Conservation (phyloP, 2,888 invertebrate genomes). For the Dryobota labecula region DNA sequence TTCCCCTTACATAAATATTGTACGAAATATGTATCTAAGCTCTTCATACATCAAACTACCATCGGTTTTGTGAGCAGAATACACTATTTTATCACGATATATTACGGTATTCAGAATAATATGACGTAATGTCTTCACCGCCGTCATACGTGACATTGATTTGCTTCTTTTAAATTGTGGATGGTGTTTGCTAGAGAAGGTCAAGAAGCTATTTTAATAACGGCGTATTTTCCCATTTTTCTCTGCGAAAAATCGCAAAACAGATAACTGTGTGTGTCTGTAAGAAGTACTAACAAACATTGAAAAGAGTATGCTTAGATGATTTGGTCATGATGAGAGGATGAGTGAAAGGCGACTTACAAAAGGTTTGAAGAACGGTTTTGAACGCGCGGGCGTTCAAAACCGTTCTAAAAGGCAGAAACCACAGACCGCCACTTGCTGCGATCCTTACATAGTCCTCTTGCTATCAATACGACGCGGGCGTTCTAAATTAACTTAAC, state of each 20-base stretch:
- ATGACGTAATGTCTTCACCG: conserved; percentile 67
- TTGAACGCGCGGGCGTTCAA: too few species aligned
- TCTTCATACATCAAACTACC: conserved; percentile 5
- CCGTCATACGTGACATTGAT: conserved; percentile 78
- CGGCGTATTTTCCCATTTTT: neutral
- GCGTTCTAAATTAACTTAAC: neutral
- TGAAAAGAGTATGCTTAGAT: too few species aligned
- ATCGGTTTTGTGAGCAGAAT: conserved; percentile 27
- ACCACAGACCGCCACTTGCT: too few species aligned
- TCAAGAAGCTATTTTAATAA: conserved; percentile 31
- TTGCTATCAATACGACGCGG: neutral
- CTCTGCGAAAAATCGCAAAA: too few species aligned
- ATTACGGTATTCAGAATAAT: conserved; percentile 60
- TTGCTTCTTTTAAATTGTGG: conserved; percentile 79
- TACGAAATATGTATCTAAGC: conserved; percentile 9
- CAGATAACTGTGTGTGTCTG: neutral
- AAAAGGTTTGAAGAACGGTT: too few species aligned
- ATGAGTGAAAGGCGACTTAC: too few species aligned
- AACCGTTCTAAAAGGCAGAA: too few species aligned
- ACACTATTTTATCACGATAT: conserved; percentile 21
- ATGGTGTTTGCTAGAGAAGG: conserved; percentile 60
- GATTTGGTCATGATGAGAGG: too few species aligned
- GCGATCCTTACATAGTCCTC: too few species aligned
- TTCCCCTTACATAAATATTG: neutral
- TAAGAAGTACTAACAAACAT: too few species aligned